These are phyloP conservation scores for Butorides virescens DNA, from an alignment of 2,113 vertebrate species.

Conservation along the genomic window DNA sequence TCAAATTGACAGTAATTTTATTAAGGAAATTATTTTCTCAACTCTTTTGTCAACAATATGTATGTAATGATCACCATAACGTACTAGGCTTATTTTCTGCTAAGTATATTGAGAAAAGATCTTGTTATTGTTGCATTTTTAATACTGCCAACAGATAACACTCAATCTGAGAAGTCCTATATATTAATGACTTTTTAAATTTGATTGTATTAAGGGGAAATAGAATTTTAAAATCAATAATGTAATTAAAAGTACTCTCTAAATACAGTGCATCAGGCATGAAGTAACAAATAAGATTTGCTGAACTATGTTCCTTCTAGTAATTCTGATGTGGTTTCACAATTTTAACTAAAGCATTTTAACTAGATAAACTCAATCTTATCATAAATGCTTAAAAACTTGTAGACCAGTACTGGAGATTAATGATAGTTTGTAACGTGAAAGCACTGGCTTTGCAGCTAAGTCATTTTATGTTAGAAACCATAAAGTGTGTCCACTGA, in stretches of 20 bases:
- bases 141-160: not conserved
- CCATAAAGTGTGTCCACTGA: slow-evolving; percentile 59
- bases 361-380: not conserved
- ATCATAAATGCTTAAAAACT: not conserved
- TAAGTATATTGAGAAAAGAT: not conserved
- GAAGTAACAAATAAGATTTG: not conserved
- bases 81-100: not conserved
- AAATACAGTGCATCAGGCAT: not conserved
- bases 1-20: not conserved
- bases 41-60: not conserved
- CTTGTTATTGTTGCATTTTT: not conserved
- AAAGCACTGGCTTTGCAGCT: slow-evolving; percentile 37
- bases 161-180: not conserved
- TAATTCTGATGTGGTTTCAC: not conserved
- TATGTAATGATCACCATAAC: not conserved
- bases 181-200: not conserved
- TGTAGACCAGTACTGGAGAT: not conserved
- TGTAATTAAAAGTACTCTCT: not conserved
- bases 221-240: not conserved
- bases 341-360: slow-evolving; percentile 18
- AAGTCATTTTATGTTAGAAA: slow-evolving; percentile 59
- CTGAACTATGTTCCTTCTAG: not conserved
- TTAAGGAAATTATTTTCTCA: not conserved
- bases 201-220: not conserved
- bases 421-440: slow-evolving; percentile 33